These are phyloP conservation scores for Anthopleura xanthogrammica DNA, from an alignment of 92 coral and sea anemone genomes.

Conservation along the genomic window DNA sequence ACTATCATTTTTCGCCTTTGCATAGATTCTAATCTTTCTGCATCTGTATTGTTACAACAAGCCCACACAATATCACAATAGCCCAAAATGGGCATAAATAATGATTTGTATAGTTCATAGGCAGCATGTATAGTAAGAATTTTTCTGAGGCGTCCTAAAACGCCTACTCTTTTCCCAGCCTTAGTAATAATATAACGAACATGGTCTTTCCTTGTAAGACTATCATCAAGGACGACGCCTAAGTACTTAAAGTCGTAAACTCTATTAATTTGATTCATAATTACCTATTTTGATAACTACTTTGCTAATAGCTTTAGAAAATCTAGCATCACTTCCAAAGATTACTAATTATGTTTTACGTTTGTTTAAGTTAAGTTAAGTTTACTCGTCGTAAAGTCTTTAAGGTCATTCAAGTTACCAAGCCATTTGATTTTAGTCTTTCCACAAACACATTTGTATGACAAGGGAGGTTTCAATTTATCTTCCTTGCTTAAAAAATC, in stretches of 20 bases:
- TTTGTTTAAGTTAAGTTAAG: not conserved
- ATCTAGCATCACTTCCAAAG: no score
- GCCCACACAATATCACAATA: no score
- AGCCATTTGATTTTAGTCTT: slow-evolving; percentile 19
- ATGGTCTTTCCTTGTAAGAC: not conserved
- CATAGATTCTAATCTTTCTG: not conserved
- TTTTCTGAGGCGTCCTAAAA: not conserved
- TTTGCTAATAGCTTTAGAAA: no score
- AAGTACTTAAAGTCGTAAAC: not conserved
- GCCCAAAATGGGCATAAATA: not conserved
- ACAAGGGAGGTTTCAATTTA: not conserved
- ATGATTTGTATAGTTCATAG: not conserved
- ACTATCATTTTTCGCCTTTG: not conserved
- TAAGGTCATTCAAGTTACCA: not conserved
- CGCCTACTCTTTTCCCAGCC: not conserved
- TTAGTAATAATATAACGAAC: not conserved
- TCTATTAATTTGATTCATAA: not conserved
- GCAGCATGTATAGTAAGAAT: no score
- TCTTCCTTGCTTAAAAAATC: not conserved
- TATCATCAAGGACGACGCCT: not conserved
- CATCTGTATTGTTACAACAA: no score
- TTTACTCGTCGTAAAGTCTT: slow-evolving; percentile 7
- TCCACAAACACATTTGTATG: not conserved
- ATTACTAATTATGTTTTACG: no score
- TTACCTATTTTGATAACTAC: no score